These are phyloP conservation scores for Thelaira solivaga DNA, from an alignment of 2,888 invertebrate genomes.

Conservation along the genomic window DNA sequence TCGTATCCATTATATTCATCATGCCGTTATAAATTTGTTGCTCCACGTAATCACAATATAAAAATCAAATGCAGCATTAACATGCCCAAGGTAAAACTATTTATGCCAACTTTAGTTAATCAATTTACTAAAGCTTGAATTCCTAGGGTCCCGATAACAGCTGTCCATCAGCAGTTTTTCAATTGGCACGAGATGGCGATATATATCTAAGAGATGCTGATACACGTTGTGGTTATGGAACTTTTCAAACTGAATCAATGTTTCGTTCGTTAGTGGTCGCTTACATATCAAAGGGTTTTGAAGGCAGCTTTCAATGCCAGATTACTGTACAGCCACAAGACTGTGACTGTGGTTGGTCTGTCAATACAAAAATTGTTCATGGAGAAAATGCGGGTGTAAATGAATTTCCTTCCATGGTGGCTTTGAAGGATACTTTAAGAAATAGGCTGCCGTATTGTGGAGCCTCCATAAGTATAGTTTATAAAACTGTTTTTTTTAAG, in stretches of 20 bases:
- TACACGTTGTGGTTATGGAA: constrained; percentile 71
- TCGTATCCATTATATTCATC: constrained; percentile 70
- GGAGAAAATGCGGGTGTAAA: constrained; percentile 79
- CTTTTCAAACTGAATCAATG: constrained; percentile 64
- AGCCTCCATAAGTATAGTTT: constrained; percentile 75
- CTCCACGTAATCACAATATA: constrained; percentile 70
- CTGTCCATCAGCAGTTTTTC: constrained; percentile 72
- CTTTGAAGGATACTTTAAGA: constrained; percentile 69
- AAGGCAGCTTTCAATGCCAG: constrained; percentile 69
- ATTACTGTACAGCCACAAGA: constrained; percentile 64
- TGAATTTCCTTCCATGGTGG: constrained; percentile 81
- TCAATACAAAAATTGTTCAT: constrained; percentile 78
- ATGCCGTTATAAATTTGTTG: constrained; percentile 73
- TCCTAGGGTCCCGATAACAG: constrained; percentile 65
- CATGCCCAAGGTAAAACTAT: constrained; percentile 68
- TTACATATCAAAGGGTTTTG: constrained; percentile 68
- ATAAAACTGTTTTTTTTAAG: not conserved
- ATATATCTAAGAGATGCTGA: constrained; percentile 67
- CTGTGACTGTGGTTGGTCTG: constrained; percentile 75
- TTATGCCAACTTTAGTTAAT: too few relatives aligned
- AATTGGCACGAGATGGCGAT: constrained; percentile 73
- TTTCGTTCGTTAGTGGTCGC: constrained; percentile 69
- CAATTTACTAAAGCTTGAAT: not conserved
- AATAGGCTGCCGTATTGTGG: constrained; percentile 76
- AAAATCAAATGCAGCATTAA: constrained; percentile 67